Base-by-base conservation (phyloP, 2,888 invertebrate species). In the Nectonema munidae region DNA sequence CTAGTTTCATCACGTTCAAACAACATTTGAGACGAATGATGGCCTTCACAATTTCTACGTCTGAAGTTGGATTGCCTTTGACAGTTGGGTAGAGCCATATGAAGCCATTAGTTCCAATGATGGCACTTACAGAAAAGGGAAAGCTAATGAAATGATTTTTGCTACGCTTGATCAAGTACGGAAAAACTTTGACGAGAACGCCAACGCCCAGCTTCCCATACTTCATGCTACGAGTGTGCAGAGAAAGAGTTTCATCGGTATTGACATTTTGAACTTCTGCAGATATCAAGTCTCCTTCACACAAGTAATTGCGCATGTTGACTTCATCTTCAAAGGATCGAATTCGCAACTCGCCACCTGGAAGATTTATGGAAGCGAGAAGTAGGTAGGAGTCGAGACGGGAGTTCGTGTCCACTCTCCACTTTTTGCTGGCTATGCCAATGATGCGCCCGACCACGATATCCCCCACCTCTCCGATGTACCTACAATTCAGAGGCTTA, bases 131-230 rank as follows among this genome's bases (percentile, higher is more conserved):
- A 1, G 86, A 86, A 52, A 74, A 73, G 0, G 74, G 68, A 39
- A 95, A 58, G 54, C 72, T 72, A 52, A 89, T 83, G 51, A 86
- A 86, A 55, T 89, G 83, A 35, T 75, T 77, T 55, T 95, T 95
- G 41, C 79, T 67, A 14, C 81, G 63, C 52, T 75, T 76, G 15
- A 95, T 68, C 20, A 89, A 57, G 2, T 77, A 74, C 1, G 86
- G 76, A 34, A 75, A 71, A 0, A 95, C 83, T 55, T 72, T 72
- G 1, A 86, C 61, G 42, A 86, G 56, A 14, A 71, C 65, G 1
- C 86, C 86, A 59, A 38, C 29, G 17, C 15, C 17, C 15, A 75
- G 69, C 63, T 89, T 95, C 41, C 89, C 89, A 62, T 89, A 95
- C 52, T 79, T 81, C 41, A 83, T 64, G 56, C 77, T 83, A 51